Base-by-base conservation (phyloP, 2,113 vertebrate genomes). In the Motacilla tschutschensis region DNA sequence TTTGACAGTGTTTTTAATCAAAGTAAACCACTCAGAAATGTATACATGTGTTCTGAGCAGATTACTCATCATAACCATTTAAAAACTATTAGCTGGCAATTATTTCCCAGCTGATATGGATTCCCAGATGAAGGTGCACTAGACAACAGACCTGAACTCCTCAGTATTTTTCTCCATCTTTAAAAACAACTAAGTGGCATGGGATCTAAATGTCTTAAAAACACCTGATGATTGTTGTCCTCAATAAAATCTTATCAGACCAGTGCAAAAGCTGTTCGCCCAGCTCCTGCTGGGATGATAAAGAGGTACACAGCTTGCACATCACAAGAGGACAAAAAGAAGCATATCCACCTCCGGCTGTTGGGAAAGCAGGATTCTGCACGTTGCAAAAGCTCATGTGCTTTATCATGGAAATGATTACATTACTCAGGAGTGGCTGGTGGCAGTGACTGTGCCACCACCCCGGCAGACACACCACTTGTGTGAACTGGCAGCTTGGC, bases 281-380 rank as follows among this genome's bases (percentile, higher is more conserved):
- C 36, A 71, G 69, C 25, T 66, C 36, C 66, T 15, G 5, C 7
- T n/a, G 35, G 38, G 24, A 71, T 29, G 33, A 44, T 44, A 19
- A 36, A 28, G n/a, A 76, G 31, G 20, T 8, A 41, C 24, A 10
- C 41, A 55, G 85, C 31, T 65, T n/a, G 28, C 22, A 48, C 28
- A 66, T 44, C n/a, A 79, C 18, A 81, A 50, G 65, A 82, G 1
- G 3, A 1, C 17, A 59, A 53, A 53, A 57, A 71, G 41, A 62
- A 85, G 25, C 21, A 18, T 55, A 77, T 20, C 59, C 31, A 70
- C 53, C 76, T 71, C 43, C 0, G 0, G 53, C 48, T 80, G 54
- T 50, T 91, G 79, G 35, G 79, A 91, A 91, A 80, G 35, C n/a
- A 80, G 62, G 71, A 77, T 60, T 77, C 41, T 89, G 14, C 44